phyloP scores from a whole-genome alignment of 2,113 vertebrate species.

The Cyphomyrus plagiostoma region DNA sequence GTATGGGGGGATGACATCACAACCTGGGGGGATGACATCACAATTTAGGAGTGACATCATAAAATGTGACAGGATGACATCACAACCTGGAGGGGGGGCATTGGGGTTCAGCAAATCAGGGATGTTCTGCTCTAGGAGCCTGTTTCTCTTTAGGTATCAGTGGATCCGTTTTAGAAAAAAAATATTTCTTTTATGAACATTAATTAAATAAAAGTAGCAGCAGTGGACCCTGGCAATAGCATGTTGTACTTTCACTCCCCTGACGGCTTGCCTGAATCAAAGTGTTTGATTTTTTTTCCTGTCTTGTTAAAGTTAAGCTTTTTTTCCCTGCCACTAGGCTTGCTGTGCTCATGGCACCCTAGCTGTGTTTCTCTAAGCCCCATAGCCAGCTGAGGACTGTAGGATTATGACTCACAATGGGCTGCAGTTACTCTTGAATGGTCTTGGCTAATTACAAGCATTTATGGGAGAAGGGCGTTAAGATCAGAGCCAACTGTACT shows the following conservation, averaged over 20 bases:
- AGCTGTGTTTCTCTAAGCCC: not conserved
- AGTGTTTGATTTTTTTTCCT: not conserved
- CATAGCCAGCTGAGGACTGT: not conserved
- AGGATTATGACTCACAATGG: not conserved
- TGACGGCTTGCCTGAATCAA: not conserved
- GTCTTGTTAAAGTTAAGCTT: not conserved
- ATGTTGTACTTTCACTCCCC: not conserved
- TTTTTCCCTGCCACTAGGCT: not conserved
- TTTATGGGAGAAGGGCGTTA: not conserved
- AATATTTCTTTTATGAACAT: not conserved
- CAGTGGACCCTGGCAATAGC: not conserved
- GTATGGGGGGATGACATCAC: constrained; percentile 38
- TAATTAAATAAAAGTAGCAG: not conserved
- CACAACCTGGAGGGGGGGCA: not conserved
- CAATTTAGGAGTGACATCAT: not conserved
- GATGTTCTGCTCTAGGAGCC: not conserved
- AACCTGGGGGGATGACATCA: not conserved
- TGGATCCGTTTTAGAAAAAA: not conserved
- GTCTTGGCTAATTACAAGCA: not conserved
- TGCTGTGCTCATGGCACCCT: not conserved
- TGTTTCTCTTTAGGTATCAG: not conserved
- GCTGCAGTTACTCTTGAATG: not conserved
- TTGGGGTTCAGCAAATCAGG: not conserved
- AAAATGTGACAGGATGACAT: not conserved
- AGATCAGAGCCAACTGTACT: not conserved